Evolutionary conservation across 2,113 vertebrate genomes (phyloP).

Genomic region (Pseudorasbora parva): DNA sequence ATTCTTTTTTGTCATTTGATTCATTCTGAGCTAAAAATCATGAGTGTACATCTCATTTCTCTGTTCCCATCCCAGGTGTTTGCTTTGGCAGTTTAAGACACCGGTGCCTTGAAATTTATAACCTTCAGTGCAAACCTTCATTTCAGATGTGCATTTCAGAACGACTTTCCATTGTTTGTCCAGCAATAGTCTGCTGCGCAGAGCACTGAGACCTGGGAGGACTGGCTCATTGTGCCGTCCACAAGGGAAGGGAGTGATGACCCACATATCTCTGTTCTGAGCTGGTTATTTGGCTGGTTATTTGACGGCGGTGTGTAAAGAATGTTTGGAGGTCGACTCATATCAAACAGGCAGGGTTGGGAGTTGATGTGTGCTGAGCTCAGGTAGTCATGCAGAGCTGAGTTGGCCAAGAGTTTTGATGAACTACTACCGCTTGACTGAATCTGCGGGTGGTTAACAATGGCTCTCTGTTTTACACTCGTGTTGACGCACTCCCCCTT

Average conservation of each 20-base stretch:
- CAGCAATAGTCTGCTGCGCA: slow-evolving; percentile 38
- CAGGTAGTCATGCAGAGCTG: slow-evolving; percentile 52
- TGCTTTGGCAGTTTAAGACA: slow-evolving; percentile 2
- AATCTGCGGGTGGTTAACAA: slow-evolving; percentile 53
- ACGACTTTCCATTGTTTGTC: slow-evolving; percentile 26
- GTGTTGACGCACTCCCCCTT: slow-evolving; percentile 47
- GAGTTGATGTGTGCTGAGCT: slow-evolving; percentile 38
- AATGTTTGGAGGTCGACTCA: slow-evolving; percentile 34
- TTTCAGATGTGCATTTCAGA: slow-evolving; percentile 18
- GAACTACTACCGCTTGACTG: slow-evolving; percentile 47
- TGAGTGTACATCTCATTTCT: not conserved
- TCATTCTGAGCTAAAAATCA: not conserved
- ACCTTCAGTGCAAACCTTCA: slow-evolving; percentile 21
- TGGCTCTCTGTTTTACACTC: slow-evolving; percentile 45
- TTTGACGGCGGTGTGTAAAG: slow-evolving; percentile 19
- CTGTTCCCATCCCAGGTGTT: not conserved
- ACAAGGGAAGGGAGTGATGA: slow-evolving; percentile 42
- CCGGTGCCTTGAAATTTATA: slow-evolving; percentile 14
- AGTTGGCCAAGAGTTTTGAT: slow-evolving; percentile 52
- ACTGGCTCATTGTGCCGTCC: slow-evolving; percentile 26
- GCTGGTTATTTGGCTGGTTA: slow-evolving; percentile 4
- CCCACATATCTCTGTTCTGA: slow-evolving; percentile 35
- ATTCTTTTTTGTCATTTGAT: not conserved
- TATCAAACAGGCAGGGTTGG: not conserved
- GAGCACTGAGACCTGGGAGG: slow-evolving; percentile 26